Evolutionary conservation across 2,113 vertebrate genomes (phyloP), one percentile per base, ranked within the genome.

Genomic region (Varanus komodoensis): DNA sequence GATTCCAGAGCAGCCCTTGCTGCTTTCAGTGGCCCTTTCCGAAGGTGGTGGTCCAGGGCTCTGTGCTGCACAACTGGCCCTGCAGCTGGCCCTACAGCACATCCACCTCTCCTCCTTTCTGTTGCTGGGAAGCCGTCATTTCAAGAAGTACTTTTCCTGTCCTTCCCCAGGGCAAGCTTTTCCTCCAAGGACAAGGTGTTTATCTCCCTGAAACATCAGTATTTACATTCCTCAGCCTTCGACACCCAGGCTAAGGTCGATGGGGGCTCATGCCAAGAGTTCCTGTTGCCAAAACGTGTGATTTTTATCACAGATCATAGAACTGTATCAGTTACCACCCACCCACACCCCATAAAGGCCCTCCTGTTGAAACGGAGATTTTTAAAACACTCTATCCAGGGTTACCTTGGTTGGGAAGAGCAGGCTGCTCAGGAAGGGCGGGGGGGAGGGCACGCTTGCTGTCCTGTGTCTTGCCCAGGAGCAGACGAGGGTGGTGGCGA

Each of bases 151-250:
- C 48, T 6, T 89, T 84, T 8, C 3, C 71, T 27, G 54, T 25
- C 82, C 82, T 89, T 78, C 88, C 82, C 88, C 32, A 75, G 71
- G 88, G 88, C 81, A 68, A 77, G 71, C 44, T 89, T 89, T 84
- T 84, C 54, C 12, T 84, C 21, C 88, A 89, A 89, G 88, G 88
- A 38, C 71, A 84, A 89, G 71, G 80, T 5, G 38, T n/a, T 84
- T 89, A 89, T 89, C 88, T 75, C 61, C 4, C 44, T n/a, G 81
- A 64, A 84, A 68, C 67, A 84, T 84, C 71, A 84, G 88, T 84
- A 84, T 84, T 77, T 77, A 89, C 88, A 89, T 84, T 77, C 81
- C 88, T 89, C 73, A 29, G 38, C 57, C 25, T 44, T 44, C 50
- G 25, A 61, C 50, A 44, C 68, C 12, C 52, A 8, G 44, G 79